Percentiles rank a stretch among this genome's conserved stretches.
These are phyloP conservation scores for Enteromius argenteus DNA, from an alignment of 2,797 vertebrate genomes.

Conservation along the genomic window DNA sequence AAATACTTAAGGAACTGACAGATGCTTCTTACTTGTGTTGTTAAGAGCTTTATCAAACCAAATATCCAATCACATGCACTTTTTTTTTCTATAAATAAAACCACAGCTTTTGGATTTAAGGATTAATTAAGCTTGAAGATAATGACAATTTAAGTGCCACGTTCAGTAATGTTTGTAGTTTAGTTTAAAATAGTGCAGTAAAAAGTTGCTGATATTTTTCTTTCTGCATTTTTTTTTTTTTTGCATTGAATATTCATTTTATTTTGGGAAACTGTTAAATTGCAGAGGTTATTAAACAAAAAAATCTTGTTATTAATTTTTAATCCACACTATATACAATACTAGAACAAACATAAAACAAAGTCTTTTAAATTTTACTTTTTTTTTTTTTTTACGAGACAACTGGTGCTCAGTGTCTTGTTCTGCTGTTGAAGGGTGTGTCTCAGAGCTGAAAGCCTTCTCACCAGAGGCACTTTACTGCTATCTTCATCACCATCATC, in stretches of 20 bases:
- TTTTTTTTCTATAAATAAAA: constrained; percentile 58
- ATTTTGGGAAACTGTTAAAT: not conserved
- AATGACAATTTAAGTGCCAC: constrained; percentile 69
- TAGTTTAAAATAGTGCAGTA: not conserved
- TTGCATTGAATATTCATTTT: not conserved
- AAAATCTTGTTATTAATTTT: not conserved
- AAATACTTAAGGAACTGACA: constrained; percentile 37
- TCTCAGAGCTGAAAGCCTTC: constrained; percentile 6
- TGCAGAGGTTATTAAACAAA: no score
- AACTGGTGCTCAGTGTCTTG: not conserved
- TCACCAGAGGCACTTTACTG: constrained; percentile 17
- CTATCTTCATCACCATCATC: constrained; percentile 11
- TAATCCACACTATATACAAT: not conserved
- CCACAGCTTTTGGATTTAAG: constrained; percentile 63
- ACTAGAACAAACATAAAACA: not conserved
- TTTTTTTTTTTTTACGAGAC: not conserved
- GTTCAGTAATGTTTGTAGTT: not conserved
- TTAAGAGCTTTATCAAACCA: constrained; percentile 68
- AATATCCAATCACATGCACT: constrained; percentile 68
- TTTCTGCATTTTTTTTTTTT: not conserved
- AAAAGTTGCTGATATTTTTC: not conserved
- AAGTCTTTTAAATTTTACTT: not conserved
- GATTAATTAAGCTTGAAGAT: constrained; percentile 74
- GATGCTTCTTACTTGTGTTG: constrained; percentile 61
- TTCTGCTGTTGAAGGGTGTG: constrained; percentile 29